Evolutionary conservation across 1,140 invertebrate species (phyloP).

Genomic region (Penaeus vannamei): DNA sequence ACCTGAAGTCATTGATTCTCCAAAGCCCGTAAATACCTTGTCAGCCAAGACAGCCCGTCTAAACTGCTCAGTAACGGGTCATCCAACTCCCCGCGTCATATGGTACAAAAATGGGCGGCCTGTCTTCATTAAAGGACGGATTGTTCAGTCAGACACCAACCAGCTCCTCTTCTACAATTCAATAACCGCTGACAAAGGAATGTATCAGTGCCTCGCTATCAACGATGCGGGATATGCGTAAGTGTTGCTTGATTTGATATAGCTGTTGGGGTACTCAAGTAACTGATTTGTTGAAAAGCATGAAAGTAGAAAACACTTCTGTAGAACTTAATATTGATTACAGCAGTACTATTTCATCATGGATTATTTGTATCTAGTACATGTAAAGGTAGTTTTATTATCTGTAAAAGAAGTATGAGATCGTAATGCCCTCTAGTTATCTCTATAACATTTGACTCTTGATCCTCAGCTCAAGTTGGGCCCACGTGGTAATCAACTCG

Average conservation of each 20-base stretch:
- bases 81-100: conserved; percentile 76
- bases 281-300: not conserved
- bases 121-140: conserved; percentile 71
- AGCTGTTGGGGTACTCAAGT: conserved; percentile 68
- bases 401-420: no score
- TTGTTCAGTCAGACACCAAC: conserved; percentile 73
- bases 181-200: conserved; percentile 79
- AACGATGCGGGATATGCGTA: conserved; percentile 79
- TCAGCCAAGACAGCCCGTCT: conserved; percentile 80
- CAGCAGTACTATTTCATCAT: no score
- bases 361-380: no score
- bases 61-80: conserved; percentile 79
- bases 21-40: conserved; percentile 76
- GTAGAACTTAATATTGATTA: no score
- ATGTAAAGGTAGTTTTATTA: no score
- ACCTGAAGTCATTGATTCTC: conserved; percentile 76
- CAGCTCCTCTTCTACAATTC: conserved; percentile 78
- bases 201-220: conserved; percentile 84
- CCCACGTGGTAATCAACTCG: conserved; percentile 75
- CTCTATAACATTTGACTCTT: not conserved
- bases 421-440: not conserved
- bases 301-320: not conserved
- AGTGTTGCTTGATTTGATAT: conserved; percentile 70
- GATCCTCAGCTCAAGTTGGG: conserved; percentile 67
- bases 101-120: conserved; percentile 79